These are phyloP conservation scores for Chrysochloris asiatica DNA, from an alignment of 2,113 vertebrate genomes.

Conservation along the genomic window DNA sequence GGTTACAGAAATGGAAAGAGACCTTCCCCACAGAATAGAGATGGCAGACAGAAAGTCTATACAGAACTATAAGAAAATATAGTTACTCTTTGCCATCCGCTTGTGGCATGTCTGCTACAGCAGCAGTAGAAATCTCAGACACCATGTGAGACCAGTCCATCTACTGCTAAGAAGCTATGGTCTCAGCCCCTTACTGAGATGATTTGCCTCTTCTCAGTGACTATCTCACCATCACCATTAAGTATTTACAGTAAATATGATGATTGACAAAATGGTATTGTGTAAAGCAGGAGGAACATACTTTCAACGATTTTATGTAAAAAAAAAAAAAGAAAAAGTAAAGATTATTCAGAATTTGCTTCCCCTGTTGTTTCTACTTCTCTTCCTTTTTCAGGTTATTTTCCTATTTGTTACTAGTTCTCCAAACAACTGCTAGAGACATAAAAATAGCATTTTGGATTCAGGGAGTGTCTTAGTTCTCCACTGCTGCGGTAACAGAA, in stretches of 20 bases:
- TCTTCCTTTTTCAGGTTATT: background rate
- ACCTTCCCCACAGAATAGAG: background rate
- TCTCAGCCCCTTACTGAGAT: background rate
- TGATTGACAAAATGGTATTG: background rate
- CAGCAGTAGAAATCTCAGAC: background rate
- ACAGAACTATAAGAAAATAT: background rate
- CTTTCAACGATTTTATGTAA: conserved; percentile 23
- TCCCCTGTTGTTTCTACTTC: background rate
- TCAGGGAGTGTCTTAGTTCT: too few species aligned
- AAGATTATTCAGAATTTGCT: background rate
- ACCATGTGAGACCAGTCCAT: background rate
- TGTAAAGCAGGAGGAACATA: background rate
- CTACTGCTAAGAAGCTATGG: background rate
- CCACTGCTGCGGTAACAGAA: too few species aligned
- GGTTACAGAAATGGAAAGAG: background rate
- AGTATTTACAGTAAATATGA: conserved; percentile 19
- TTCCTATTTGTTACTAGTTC: background rate
- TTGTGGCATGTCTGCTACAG: background rate
- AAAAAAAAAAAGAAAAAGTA: background rate
- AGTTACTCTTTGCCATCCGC: background rate
- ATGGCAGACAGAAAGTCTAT: too few species aligned
- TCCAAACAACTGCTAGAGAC: background rate
- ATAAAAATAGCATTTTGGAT: background rate
- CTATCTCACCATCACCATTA: background rate
- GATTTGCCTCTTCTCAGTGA: background rate